phyloP scores from a whole-genome alignment of 2,797 vertebrate genomes.

The Acestrorhynchus altus region DNA sequence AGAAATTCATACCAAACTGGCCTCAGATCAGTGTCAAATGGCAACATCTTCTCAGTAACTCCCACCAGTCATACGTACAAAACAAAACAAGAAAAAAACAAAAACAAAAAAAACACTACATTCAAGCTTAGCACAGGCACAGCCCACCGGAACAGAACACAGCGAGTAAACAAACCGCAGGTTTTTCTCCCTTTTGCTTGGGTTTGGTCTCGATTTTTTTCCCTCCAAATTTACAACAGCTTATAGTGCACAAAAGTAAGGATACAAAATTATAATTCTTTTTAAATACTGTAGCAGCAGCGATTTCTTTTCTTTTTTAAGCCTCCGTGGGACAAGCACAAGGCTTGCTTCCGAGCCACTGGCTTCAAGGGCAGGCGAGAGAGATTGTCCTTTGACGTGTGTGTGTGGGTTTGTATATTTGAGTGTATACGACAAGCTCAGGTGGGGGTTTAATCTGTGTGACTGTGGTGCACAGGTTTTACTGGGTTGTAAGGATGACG shows the following conservation, averaged over 20 bases:
- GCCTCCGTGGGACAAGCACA: conserved; percentile 74
- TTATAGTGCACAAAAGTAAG: conserved; percentile 84
- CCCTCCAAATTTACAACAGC: conserved; percentile 76
- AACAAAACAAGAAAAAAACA: not conserved
- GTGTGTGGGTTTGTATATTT: conserved; percentile 62
- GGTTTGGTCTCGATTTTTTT: conserved; percentile 80
- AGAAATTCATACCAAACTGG: conserved; percentile 5
- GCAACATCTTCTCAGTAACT: conserved; percentile 38
- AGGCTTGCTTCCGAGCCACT: conserved; percentile 70
- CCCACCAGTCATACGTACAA: not conserved
- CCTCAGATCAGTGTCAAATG: conserved; percentile 32
- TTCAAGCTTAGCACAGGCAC: conserved; percentile 71
- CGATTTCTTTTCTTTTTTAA: conserved; percentile 66
- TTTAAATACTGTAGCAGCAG: conserved; percentile 88
- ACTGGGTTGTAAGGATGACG: conserved; percentile 56
- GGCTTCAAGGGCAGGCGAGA: conserved; percentile 62
- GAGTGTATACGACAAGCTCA: conserved; percentile 53
- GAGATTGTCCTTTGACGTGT: conserved; percentile 77
- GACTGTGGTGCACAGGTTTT: conserved; percentile 1
- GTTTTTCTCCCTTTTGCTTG: conserved; percentile 76
- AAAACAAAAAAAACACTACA: conserved; percentile 66
- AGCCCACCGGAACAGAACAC: conserved; percentile 67
- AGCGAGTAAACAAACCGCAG: conserved; percentile 75
- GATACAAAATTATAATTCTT: conserved; percentile 81
- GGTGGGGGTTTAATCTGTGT: conserved; percentile 59